Conservation (phyloP, 2,888 invertebrate genomes). For the Drosophila tanythrix region DNA sequence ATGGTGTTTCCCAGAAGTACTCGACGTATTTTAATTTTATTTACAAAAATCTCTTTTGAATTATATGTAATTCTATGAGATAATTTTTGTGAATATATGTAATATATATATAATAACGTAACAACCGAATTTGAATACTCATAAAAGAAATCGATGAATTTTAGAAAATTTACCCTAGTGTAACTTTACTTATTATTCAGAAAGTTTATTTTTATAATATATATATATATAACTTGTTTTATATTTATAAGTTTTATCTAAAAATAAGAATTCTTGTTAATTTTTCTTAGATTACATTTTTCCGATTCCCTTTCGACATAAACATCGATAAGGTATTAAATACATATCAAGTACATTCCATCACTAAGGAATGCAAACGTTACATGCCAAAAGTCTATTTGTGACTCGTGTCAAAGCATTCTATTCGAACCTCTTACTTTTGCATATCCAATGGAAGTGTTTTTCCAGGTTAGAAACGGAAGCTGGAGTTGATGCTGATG, state of each 20-base stretch:
- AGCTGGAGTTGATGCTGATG: slow-evolving; percentile 8
- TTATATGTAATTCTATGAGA: neutral
- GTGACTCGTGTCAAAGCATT: slow-evolving; percentile 13
- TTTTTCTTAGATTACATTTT: neutral
- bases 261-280: neutral
- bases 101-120: no score
- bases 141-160: no score
- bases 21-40: neutral
- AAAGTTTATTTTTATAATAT: no score
- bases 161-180: no score
- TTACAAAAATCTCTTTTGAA: neutral
- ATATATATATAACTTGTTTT: neutral
- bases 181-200: no score
- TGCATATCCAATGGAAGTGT: slow-evolving; percentile 10
- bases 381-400: neutral
- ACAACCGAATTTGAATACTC: no score
- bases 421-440: slow-evolving; percentile 16
- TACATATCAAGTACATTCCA: neutral
- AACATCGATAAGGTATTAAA: neutral
- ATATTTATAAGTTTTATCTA: neutral
- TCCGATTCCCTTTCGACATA: neutral
- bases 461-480: slow-evolving; percentile 21
- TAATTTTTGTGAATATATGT: neutral
- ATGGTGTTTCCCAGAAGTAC: neutral
- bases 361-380: neutral